A percentile compares a stretch with the other conserved stretches of the same genome.
phyloP scores from a whole-genome alignment of 1,140 invertebrate species.

The Contarinia nasturtii region DNA sequence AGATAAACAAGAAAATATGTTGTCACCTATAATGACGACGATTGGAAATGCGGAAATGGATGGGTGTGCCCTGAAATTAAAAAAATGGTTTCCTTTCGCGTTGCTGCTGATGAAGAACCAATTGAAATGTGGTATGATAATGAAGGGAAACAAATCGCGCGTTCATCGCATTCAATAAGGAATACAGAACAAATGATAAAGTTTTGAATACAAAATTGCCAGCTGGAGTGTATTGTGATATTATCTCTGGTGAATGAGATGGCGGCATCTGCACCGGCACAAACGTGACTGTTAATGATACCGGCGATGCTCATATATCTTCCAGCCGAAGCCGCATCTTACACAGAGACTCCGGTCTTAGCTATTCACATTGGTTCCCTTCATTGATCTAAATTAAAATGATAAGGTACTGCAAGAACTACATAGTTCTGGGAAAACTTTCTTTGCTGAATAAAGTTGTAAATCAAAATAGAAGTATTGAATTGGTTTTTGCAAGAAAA shows the following conservation, averaged over 20 bases:
- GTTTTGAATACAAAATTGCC: slow-evolving; percentile 34
- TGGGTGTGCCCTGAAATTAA: slow-evolving; percentile 57
- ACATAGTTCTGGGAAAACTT: no score
- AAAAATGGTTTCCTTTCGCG: slow-evolving; percentile 50
- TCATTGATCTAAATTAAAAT: no score
- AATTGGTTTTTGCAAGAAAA: no score
- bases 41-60: slow-evolving; percentile 40
- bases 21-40: slow-evolving; percentile 33
- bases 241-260: slow-evolving; percentile 36
- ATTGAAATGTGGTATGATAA: slow-evolving; percentile 34
- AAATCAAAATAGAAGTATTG: no score
- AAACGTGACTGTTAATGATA: slow-evolving; percentile 31
- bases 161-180: slow-evolving; percentile 39
- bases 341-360: neutral
- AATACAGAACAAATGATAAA: slow-evolving; percentile 24
- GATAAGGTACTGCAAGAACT: no score
- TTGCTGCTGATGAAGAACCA: slow-evolving; percentile 26
- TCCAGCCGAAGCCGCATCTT: neutral
- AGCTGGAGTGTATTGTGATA: slow-evolving; percentile 48
- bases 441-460: no score
- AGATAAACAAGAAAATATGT: slow-evolving; percentile 26
- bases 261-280: slow-evolving; percentile 35
- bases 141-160: slow-evolving; percentile 36
- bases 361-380: neutral
- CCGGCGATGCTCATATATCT: neutral